A percentile compares a stretch with the other conserved stretches of the same genome.
These are phyloP conservation scores for Diachasma alloeum DNA, from an alignment of 1,140 invertebrate genomes.

Conservation along the genomic window DNA sequence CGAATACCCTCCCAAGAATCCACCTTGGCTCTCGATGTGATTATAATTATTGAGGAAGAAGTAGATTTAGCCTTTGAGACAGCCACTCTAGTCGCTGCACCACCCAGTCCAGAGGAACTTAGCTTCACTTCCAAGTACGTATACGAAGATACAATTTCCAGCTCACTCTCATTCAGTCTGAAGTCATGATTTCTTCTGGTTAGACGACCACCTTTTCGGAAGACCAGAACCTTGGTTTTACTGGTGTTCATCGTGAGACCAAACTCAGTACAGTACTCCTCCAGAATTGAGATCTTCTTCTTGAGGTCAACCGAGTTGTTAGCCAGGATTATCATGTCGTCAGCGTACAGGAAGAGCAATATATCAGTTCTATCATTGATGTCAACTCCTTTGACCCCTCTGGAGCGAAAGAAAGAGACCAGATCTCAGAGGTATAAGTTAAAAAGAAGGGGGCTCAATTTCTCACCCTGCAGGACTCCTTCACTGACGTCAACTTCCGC, in stretches of 20 bases:
- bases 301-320: neutral
- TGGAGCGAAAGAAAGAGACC: no score
- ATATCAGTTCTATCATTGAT: no score
- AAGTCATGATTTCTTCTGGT: neutral
- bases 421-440: no score
- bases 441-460: no score
- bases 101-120: neutral
- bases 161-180: no score
- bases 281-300: neutral
- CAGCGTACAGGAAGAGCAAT: no score
- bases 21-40: neutral
- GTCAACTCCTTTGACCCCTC: no score
- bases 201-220: neutral
- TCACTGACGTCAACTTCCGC: no score
- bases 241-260: neutral
- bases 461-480: no score
- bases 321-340: no score
- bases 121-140: neutral
- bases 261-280: slow-evolving; percentile 23
- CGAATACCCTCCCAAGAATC: neutral
- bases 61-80: neutral
- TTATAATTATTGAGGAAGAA: neutral
- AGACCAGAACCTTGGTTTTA: neutral
- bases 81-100: neutral
- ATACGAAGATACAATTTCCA: neutral